phyloP scores from a whole-genome alignment of 2,113 vertebrate species.

The Triplophysa dalaica region DNA sequence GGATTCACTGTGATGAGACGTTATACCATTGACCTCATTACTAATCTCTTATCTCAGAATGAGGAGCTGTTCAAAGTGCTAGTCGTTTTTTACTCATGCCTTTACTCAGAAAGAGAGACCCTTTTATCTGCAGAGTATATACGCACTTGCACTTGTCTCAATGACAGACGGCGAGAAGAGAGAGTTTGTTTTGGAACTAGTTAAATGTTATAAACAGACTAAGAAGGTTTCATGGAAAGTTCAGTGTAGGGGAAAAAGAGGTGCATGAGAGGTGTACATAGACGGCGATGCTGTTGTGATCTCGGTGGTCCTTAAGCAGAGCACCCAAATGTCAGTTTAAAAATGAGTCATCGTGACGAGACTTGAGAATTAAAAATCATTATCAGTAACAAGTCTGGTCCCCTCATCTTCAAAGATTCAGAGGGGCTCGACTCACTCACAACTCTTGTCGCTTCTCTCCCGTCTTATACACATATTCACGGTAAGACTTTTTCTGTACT shows the following conservation, averaged over 20 bases:
- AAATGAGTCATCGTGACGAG: constrained; percentile 56
- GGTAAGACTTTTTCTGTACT: constrained; percentile 35
- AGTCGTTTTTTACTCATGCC: neutral
- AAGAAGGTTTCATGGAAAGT: constrained; percentile 39
- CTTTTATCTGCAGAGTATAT: neutral
- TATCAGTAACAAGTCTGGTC: constrained; percentile 8
- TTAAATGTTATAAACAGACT: constrained; percentile 14
- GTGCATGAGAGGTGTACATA: constrained; percentile 10
- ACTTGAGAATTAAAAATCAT: too few relatives aligned
- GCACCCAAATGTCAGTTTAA: constrained; percentile 8
- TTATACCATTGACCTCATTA: constrained; percentile 7
- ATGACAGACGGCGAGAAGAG: constrained; percentile 3
- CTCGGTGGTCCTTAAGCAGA: constrained; percentile 33
- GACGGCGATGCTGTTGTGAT: neutral
- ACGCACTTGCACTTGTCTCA: neutral
- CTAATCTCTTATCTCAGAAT: constrained; percentile 11
- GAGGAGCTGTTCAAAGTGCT: constrained; percentile 1
- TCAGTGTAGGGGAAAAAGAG: constrained; percentile 42
- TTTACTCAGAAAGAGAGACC: constrained; percentile 31
- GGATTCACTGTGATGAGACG: neutral
- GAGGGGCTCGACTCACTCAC: constrained; percentile 43
- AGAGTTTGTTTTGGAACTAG: constrained; percentile 54
- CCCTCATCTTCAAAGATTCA: constrained; percentile 42
- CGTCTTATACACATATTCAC: neutral
- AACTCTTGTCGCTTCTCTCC: constrained; percentile 7